These are phyloP conservation scores for Dryobotodes eremita DNA, from an alignment of 2,888 invertebrate genomes.

Conservation along the genomic window DNA sequence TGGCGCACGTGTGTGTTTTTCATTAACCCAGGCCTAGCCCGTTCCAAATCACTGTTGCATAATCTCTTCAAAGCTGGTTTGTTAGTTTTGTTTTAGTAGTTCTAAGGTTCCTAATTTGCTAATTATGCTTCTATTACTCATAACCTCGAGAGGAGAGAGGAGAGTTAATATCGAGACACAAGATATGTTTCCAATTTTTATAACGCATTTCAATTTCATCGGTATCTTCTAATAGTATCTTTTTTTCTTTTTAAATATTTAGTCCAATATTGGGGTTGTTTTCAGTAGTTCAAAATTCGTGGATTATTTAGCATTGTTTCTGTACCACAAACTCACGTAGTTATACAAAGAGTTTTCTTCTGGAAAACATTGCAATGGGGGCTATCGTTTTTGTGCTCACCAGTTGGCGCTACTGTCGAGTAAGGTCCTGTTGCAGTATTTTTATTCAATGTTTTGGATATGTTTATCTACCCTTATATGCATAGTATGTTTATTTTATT, in stretches of 20 bases:
- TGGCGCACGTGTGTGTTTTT: background rate
- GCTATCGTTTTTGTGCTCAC: too few species aligned
- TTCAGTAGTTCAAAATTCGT: background rate
- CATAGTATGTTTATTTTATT: too few species aligned
- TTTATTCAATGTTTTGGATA: too few species aligned
- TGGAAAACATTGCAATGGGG: too few species aligned
- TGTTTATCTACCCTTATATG: too few species aligned
- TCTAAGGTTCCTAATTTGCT: background rate
- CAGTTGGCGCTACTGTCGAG: too few species aligned
- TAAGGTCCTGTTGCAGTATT: too few species aligned
- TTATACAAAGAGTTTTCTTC: constrained; percentile 4
- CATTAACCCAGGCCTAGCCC: background rate
- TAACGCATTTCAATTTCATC: background rate
- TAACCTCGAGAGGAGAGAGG: background rate
- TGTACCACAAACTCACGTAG: background rate
- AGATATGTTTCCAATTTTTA: background rate
- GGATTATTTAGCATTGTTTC: too few species aligned
- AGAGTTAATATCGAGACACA: background rate
- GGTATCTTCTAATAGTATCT: background rate
- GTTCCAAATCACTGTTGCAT: background rate
- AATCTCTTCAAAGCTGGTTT: background rate
- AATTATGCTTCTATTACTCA: background rate
- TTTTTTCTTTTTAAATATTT: background rate
- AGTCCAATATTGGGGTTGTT: background rate
- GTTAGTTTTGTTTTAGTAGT: background rate